Conservation (phyloP, 2,888 invertebrate genomes). For the Agriopis aurantiaria region DNA sequence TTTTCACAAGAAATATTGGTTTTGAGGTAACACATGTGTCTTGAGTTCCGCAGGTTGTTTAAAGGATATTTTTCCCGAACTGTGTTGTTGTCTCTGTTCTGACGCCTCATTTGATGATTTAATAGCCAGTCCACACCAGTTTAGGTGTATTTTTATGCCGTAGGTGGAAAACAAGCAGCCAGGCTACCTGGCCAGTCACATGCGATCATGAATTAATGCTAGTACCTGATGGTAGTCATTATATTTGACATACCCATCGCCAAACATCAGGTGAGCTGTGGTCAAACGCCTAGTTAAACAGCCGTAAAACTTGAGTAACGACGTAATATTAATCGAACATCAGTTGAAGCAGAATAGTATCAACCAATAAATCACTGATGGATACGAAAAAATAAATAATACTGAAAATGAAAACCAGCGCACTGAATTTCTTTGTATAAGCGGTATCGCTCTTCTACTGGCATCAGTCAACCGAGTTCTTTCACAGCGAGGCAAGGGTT, state of each 20-base stretch:
- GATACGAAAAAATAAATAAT: neutral
- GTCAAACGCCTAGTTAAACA: no score
- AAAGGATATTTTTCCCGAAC: neutral
- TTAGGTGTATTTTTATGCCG: no score
- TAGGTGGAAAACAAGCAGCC: no score
- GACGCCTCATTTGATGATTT: no score
- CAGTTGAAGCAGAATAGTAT: neutral
- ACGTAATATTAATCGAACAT: neutral
- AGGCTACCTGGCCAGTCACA: no score
- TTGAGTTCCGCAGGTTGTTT: neutral
- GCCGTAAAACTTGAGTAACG: no score
- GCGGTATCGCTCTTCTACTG: conserved; percentile 51
- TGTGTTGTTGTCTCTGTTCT: no score
- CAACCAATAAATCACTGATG: neutral
- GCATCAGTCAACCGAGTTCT: conserved; percentile 64
- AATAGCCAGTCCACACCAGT: no score
- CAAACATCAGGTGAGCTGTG: no score
- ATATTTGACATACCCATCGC: no score
- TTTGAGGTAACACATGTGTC: neutral
- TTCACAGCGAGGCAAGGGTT: conserved; percentile 78
- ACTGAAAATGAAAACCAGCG: neutral
- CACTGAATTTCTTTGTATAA: conserved; percentile 33
- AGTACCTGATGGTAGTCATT: no score
- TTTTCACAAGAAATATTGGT: conserved; percentile 24
- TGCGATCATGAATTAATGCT: no score